Percentiles rank a stretch among this genome's conserved stretches.
Evolutionary conservation across 1,140 invertebrate genomes (phyloP).

Genomic region (Drosophila parabipectinata): DNA sequence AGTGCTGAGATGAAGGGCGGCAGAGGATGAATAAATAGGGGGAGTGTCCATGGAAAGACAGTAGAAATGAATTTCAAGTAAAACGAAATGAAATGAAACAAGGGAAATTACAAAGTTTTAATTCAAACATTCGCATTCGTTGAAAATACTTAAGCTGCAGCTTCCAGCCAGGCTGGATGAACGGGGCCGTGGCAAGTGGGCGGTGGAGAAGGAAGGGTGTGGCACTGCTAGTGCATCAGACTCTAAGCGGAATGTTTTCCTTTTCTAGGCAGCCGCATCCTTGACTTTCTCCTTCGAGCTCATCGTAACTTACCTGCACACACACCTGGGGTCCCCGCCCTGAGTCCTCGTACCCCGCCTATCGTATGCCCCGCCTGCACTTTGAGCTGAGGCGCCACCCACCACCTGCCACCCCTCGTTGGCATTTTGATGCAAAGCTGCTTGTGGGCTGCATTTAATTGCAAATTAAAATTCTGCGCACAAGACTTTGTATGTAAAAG

Average conservation of each 20-base stretch:
- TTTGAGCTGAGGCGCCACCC: conserved; percentile 11
- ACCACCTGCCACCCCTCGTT: conserved; percentile 12
- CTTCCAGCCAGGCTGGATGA: conserved; percentile 31
- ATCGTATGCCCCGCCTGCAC: conserved; percentile 7
- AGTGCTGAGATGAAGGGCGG: conserved; percentile 19
- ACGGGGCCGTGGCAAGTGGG: neutral
- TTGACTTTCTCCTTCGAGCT: conserved; percentile 18
- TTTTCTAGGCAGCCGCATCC: conserved; percentile 43
- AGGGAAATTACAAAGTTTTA: conserved; percentile 83
- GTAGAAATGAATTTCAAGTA: conserved; percentile 78
- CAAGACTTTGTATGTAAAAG: conserved; percentile 80
- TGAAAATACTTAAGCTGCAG: conserved; percentile 78
- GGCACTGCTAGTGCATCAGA: conserved; percentile 34
- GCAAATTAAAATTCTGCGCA: conserved; percentile 82
- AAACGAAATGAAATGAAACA: conserved; percentile 82
- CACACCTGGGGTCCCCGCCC: conserved; percentile 24
- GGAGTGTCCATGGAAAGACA: conserved; percentile 43
- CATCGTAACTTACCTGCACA: conserved; percentile 5
- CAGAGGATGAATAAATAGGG: conserved; percentile 18
- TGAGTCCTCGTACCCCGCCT: neutral
- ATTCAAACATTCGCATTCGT: conserved; percentile 80
- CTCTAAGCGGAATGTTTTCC: conserved; percentile 64
- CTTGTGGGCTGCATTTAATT: conserved; percentile 82
- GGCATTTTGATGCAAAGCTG: conserved; percentile 77
- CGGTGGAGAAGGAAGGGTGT: neutral